Evolutionary conservation across 2,888 invertebrate species (phyloP).

Genomic region (Cabera pusaria): DNA sequence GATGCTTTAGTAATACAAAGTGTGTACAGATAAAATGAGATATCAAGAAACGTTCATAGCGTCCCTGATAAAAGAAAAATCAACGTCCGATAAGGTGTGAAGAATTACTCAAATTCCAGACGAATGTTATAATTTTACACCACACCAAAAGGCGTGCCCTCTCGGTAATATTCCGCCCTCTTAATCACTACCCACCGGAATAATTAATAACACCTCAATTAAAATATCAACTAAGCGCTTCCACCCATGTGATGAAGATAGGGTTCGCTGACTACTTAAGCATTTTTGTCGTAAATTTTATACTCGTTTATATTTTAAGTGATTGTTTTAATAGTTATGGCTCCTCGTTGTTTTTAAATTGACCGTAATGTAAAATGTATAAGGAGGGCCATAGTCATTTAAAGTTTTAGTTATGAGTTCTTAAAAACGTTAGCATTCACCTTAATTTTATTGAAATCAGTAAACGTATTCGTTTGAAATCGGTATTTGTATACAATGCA

Average conservation of each 20-base stretch:
- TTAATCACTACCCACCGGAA: slow-evolving; percentile 69
- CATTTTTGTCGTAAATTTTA: slow-evolving; percentile 24
- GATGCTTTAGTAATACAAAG: slow-evolving; percentile 29
- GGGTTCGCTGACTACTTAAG: slow-evolving; percentile 30
- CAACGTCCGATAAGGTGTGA: slow-evolving; percentile 52
- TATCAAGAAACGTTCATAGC: slow-evolving; percentile 16
- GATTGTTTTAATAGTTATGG: slow-evolving; percentile 17
- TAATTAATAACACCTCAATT: slow-evolving; percentile 79
- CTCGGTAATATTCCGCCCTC: slow-evolving; percentile 69
- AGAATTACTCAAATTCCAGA: slow-evolving; percentile 29
- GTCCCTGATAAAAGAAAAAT: slow-evolving; percentile 41
- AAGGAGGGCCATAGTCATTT: too few species aligned
- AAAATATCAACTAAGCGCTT: slow-evolving; percentile 72
- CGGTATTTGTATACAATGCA: too few species aligned
- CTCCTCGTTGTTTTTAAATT: slow-evolving; percentile 7
- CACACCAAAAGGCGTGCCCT: slow-evolving; percentile 62
- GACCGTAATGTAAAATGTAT: too few species aligned
- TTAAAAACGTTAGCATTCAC: too few species aligned
- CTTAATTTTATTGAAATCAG: too few species aligned
- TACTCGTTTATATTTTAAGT: slow-evolving; percentile 17
- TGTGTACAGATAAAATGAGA: slow-evolving; percentile 34
- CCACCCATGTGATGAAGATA: slow-evolving; percentile 61
- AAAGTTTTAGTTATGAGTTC: too few species aligned
- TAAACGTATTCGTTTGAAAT: too few species aligned
- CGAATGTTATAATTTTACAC: slow-evolving; percentile 48